A percentile compares a stretch with the other conserved stretches of the same genome.
These are phyloP conservation scores for Epinephelus fuscoguttatus DNA, from an alignment of 2,113 vertebrate genomes.

Conservation along the genomic window DNA sequence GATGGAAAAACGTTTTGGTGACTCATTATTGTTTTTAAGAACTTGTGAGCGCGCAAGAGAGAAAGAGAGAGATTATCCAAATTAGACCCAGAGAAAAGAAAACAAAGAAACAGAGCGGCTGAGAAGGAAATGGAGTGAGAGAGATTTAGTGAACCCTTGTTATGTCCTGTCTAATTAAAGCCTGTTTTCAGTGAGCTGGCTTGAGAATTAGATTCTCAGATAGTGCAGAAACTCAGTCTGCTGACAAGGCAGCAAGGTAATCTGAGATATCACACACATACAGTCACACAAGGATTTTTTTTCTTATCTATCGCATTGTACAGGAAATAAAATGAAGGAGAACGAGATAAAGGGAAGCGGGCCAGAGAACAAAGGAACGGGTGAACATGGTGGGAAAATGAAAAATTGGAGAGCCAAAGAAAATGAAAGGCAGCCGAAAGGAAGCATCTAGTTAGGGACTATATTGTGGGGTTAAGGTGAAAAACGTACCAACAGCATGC, in stretches of 20 bases:
- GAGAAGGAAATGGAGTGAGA: neutral
- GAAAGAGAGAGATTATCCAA: neutral
- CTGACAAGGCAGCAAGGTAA: slow-evolving; percentile 47
- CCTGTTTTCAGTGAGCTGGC: neutral
- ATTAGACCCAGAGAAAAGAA: neutral
- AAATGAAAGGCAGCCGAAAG: slow-evolving; percentile 17
- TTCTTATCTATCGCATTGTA: slow-evolving; percentile 42
- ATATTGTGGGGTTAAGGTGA: slow-evolving; percentile 16
- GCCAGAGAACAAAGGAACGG: slow-evolving; percentile 3
- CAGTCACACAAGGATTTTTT: slow-evolving; percentile 33
- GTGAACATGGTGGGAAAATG: slow-evolving; percentile 5
- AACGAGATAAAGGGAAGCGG: slow-evolving; percentile 11
- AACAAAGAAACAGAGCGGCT: neutral
- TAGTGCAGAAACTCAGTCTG: slow-evolving; percentile 35
- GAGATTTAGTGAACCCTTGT: slow-evolving; percentile 1
- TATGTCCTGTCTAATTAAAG: slow-evolving; percentile 37
- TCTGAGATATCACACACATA: slow-evolving; percentile 18
- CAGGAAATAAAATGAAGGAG: slow-evolving; percentile 32
- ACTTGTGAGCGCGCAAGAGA: neutral
- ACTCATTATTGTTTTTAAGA: slow-evolving; percentile 5
- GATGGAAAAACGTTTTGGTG: slow-evolving; percentile 2
- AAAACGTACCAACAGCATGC: neutral
- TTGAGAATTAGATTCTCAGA: slow-evolving; percentile 37
- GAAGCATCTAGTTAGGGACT: neutral
- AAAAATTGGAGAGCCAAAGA: slow-evolving; percentile 18